These are phyloP conservation scores for Cinara cedri DNA, from an alignment of 2,888 invertebrate genomes.

Conservation along the genomic window DNA sequence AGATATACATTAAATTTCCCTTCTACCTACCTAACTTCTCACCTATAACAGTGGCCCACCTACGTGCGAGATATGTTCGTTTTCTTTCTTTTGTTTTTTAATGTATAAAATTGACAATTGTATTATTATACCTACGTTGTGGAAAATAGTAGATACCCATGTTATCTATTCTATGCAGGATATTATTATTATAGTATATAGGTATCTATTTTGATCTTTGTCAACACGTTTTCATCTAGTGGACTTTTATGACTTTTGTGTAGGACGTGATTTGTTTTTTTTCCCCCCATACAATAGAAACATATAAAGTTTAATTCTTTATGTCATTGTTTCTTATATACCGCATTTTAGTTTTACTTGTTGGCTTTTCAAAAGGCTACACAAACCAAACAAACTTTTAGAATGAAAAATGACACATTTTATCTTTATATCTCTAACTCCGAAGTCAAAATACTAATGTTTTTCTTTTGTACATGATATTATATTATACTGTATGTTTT, in stretches of 20 bases:
- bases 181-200: background rate
- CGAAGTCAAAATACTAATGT: background rate
- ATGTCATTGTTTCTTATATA: constrained; percentile 29
- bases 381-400: constrained; percentile 19
- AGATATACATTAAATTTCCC: too few relatives aligned
- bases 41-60: too few relatives aligned
- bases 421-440: constrained; percentile 25
- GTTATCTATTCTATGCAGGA: background rate
- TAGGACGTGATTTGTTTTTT: background rate
- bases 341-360: constrained; percentile 16
- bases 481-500: background rate
- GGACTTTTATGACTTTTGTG: background rate
- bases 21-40: too few relatives aligned
- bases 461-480: background rate
- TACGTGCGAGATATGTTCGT: too few relatives aligned
- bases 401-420: constrained; percentile 23
- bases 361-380: constrained; percentile 4
- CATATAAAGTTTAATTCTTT: constrained; percentile 11
- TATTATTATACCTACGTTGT: background rate
- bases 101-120: background rate
- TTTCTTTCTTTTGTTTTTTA: too few relatives aligned
- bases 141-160: background rate
- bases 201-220: background rate
- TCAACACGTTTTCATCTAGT: constrained; percentile 4
- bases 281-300: background rate